phyloP scores from a whole-genome alignment of 2,113 vertebrate species.

The Rhodinocichla rosea region DNA sequence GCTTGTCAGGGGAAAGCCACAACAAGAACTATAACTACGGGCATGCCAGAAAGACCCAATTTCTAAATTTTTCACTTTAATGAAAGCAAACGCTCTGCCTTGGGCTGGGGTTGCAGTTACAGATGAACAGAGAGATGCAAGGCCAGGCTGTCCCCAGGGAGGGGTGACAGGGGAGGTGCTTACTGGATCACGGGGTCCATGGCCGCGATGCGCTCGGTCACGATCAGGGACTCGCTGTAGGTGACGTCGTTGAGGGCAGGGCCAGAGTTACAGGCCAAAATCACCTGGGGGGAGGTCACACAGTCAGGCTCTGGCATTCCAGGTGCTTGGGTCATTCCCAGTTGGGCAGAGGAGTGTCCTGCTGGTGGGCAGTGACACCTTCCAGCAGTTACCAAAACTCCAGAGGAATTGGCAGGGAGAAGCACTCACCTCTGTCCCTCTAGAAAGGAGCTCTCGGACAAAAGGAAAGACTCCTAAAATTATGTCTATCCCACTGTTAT shows the following conservation, averaged over 20 bases:
- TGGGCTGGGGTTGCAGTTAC: not conserved
- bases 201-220: conserved; percentile 86
- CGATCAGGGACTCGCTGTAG: conserved; percentile 88
- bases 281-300: conserved; percentile 76
- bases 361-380: not conserved
- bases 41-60: not conserved
- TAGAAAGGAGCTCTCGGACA: conserved; percentile 94
- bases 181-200: conserved; percentile 91
- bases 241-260: conserved; percentile 96
- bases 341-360: not conserved
- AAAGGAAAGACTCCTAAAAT: conserved; percentile 99
- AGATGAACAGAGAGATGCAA: rapidly evolving
- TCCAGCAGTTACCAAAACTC: not conserved
- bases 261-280: conserved; percentile 94
- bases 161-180: not conserved
- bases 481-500: conserved; percentile 99
- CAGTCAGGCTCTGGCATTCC: not conserved
- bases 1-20: not conserved
- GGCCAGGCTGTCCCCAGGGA: not conserved
- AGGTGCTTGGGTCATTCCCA: not conserved
- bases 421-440: conserved; percentile 90
- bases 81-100: not conserved
- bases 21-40: rapidly evolving
- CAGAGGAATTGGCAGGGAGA: not conserved
- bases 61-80: not conserved